Base-by-base conservation (phyloP, 37 sponge, comb jelly and placozoan species). In the Sycon ciliatum region DNA sequence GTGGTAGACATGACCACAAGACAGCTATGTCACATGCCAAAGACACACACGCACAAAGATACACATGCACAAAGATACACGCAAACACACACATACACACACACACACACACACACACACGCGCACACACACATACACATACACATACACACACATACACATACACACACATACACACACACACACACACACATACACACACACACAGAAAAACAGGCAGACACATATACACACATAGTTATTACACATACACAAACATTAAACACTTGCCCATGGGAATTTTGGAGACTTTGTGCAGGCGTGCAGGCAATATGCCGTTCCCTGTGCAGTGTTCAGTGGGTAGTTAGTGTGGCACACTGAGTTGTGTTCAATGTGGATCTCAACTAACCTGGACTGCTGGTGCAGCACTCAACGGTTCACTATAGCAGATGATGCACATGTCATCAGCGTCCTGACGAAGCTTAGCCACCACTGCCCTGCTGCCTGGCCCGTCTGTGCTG, bases 371-470 rank as follows among this genome's bases (percentile, higher is more conserved):
- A 13, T 18, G 13, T 20, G 16, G 53, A 20, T 46, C 18, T 18
- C 53, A 13, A 13, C 16, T 13, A 28, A 87, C 88, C 85, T 88
- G 89, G 11, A 90, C 70, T 52, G 67, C 79, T 1, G 93, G 86
- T 49, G 86, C 93, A 78, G 82, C 84, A 36, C 83, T 84, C 52
- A 92, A 81, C 3, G 77, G 76, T 60, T 92, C 96, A 6, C 91
- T 88, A 72, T 90, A 95, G 72, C 96, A 95, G 7, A 95, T 85
- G 84, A 95, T 90, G 65, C 96, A 95, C 96, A 95, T 95, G 76
- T 95, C 96, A 39, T 95, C 96, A n/a, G 86, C 88, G 68, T 95
- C 96, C 54, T 95, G 96, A 46, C 78, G 84, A 60, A 95, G 67
- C 1, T 32, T 36, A 3, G 65, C 53, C 11, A 16, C 42, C 22